Evolutionary conservation across 2,797 vertebrate genomes (phyloP), one percentile per base, ranked within the genome.

Genomic region (Lithobates pipiens): DNA sequence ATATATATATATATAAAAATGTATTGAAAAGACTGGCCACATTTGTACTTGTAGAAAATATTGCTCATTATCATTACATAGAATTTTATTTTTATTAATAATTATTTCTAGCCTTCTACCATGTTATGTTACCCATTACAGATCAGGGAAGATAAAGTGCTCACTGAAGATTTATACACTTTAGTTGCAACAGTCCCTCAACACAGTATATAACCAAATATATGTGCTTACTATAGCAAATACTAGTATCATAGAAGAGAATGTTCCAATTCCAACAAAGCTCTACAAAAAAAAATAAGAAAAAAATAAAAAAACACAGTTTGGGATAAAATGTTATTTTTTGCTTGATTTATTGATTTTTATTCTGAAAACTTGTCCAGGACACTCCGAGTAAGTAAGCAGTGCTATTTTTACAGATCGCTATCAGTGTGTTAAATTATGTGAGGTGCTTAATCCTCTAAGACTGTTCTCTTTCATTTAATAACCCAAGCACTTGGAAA

Each of bases 391-490:
- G 76, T 57, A 80, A 87, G 86, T 83, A 87, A 87, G 71, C 86
- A 75, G 76, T 39, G 81, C 81, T 76, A 79, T 78, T 87, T 83
- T 87, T 84, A 76, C 81, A 80, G 86, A 84, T 84, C 81, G 16
- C 86, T 87, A 87, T 87, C 86, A 80, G 85, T 80, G 85, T 80
- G 86, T 87, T 87, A 87, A 87, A 87, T 87, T 87, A 83, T 80
- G 86, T 87, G 81, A 87, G 86, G 81, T 87, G 86, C 86, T 80
- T 87, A 83, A 87, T 84, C 85, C 86, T 84, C 86, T 87, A 81
- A 87, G 80, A 77, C 86, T 87, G 86, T 84, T 87, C 86, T 80
- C 82, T 84, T 84, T 87, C 81, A 87, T 87, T 87, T 87, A 83
- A 87, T 83, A 87, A 87, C 81, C 83, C 81, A 87, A 80, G 76